These are phyloP conservation scores for Cottoperca gobio DNA, from an alignment of 2,797 vertebrate genomes.

Conservation along the genomic window DNA sequence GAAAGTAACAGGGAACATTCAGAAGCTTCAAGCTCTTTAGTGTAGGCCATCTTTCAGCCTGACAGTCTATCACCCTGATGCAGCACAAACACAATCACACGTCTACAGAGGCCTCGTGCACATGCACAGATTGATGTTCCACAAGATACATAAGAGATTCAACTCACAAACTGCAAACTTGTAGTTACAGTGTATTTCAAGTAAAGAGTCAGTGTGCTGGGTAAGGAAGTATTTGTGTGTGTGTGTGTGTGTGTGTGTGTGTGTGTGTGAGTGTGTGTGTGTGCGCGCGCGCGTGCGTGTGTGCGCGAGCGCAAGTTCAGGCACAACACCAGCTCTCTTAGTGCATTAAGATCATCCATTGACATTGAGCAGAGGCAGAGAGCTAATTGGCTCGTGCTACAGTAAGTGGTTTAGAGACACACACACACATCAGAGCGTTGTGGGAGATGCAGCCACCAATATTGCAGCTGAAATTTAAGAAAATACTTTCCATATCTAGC, in stretches of 20 bases:
- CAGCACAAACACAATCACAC: slow-evolving; percentile 22
- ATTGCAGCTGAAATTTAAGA: background rate
- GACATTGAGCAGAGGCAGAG: slow-evolving; percentile 54
- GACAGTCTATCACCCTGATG: slow-evolving; percentile 16
- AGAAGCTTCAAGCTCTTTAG: slow-evolving; percentile 33
- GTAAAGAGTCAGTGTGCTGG: slow-evolving; percentile 2
- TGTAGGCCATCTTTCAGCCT: slow-evolving; percentile 44
- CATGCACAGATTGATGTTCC: background rate
- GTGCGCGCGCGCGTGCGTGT: slow-evolving; percentile 17
- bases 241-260: slow-evolving; percentile 10
- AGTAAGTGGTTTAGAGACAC: slow-evolving; percentile 45
- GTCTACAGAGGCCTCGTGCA: background rate
- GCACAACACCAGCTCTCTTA: slow-evolving; percentile 16
- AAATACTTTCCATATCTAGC: too few relatives aligned
- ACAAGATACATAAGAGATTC: background rate
- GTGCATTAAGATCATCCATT: slow-evolving; percentile 50
- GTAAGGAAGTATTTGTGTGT: slow-evolving; percentile 7
- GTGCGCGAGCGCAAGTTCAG: slow-evolving; percentile 27
- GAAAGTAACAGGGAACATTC: slow-evolving; percentile 27
- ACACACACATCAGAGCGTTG: slow-evolving; percentile 13
- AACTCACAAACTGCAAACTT: background rate
- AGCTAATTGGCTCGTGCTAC: slow-evolving; percentile 44
- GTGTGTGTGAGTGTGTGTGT: slow-evolving; percentile 11
- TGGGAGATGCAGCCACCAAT: background rate
- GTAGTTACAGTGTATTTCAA: background rate